Conservation (phyloP, 2,797 vertebrate species). For the Botia almorhae region DNA sequence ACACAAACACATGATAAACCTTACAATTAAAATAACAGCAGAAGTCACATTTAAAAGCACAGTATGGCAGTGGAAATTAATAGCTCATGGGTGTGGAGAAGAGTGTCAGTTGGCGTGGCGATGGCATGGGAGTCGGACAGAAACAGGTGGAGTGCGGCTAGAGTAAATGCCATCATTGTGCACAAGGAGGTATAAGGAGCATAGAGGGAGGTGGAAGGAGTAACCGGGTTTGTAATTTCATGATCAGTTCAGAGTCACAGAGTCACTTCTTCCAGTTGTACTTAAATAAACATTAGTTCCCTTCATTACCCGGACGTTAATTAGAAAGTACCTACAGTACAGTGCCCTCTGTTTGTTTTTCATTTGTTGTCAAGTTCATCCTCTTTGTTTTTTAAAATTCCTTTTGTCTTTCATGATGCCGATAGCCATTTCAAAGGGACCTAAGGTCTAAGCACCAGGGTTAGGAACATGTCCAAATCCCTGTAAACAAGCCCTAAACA, state of each 20-base stretch:
- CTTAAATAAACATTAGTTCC: slow-evolving; percentile 55
- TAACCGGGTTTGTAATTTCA: slow-evolving; percentile 4
- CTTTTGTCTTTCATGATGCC: slow-evolving; percentile 49
- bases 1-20: slow-evolving; percentile 24
- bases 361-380: slow-evolving; percentile 30
- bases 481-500: slow-evolving; percentile 8
- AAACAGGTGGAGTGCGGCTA: slow-evolving; percentile 38
- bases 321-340: slow-evolving; percentile 64
- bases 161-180: slow-evolving; percentile 51
- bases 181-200: slow-evolving; percentile 49
- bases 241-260: slow-evolving; percentile 60
- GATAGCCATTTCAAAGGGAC: slow-evolving; percentile 39
- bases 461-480: not conserved
- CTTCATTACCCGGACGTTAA: slow-evolving; percentile 58
- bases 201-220: slow-evolving; percentile 32
- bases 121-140: slow-evolving; percentile 18
- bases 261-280: slow-evolving; percentile 40
- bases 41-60: slow-evolving; percentile 78
- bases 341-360: slow-evolving; percentile 1
- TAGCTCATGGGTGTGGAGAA: slow-evolving; percentile 67
- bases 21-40: slow-evolving; percentile 33
- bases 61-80: slow-evolving; percentile 84
- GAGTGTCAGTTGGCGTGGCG: slow-evolving; percentile 40
- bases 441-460: slow-evolving; percentile 38
- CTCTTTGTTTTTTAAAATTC: not conserved